phyloP scores from a whole-genome alignment of 2,888 invertebrate genomes.

The Eulithis testata region DNA sequence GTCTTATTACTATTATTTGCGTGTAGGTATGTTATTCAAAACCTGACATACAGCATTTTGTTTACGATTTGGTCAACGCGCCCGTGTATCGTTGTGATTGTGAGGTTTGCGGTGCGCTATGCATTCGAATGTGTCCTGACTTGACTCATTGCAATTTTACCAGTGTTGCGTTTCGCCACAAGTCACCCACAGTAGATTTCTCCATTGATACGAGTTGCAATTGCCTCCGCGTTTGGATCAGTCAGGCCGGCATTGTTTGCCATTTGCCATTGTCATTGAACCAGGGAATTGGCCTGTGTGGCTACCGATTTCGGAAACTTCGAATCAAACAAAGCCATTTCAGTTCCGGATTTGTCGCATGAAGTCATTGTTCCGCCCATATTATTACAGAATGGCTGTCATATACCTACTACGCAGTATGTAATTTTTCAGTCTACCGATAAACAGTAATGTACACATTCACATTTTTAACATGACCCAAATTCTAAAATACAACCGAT shows the following conservation, averaged over 20 bases:
- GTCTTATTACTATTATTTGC: conserved; percentile 15
- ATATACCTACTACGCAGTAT: conserved; percentile 19
- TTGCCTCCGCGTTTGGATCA: conserved; percentile 62
- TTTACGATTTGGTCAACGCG: conserved; percentile 43
- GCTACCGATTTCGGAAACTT: conserved; percentile 32
- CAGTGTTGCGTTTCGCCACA: conserved; percentile 62
- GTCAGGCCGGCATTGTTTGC: conserved; percentile 64
- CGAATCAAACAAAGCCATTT: conserved; percentile 33
- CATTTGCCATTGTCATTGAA: conserved; percentile 68
- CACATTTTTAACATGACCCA: conserved; percentile 49
- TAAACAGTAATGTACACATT: conserved; percentile 35
- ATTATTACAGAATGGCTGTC: conserved; percentile 28
- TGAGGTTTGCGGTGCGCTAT: conserved; percentile 42
- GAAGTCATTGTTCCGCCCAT: conserved; percentile 30
- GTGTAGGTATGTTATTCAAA: conserved; percentile 26
- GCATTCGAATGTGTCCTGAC: conserved; percentile 66
- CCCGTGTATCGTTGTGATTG: conserved; percentile 17
- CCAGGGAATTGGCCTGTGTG: conserved; percentile 62
- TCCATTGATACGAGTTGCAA: conserved; percentile 74
- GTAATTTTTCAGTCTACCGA: conserved; percentile 32
- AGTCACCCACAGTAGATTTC: conserved; percentile 74
- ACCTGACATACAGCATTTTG: conserved; percentile 28
- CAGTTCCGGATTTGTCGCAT: conserved; percentile 35
- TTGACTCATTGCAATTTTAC: conserved; percentile 64
- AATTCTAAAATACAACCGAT: conserved; percentile 42